phyloP scores from a whole-genome alignment of 2,797 vertebrate genomes.

The Mallotus villosus region DNA sequence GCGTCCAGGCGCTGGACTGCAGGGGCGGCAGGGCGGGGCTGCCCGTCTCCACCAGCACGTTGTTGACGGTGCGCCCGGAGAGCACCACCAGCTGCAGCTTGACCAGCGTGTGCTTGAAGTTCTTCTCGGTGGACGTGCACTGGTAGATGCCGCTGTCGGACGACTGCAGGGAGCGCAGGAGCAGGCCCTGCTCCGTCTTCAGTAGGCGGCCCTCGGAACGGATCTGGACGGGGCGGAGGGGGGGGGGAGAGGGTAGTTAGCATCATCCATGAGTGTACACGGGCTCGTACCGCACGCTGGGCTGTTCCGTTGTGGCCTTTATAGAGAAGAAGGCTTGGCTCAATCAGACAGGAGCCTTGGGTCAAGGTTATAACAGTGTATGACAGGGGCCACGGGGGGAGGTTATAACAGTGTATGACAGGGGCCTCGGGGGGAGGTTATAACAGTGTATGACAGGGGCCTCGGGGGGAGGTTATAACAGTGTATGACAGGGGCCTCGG shows the following conservation, averaged over 20 bases:
- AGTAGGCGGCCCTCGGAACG: conserved; percentile 88
- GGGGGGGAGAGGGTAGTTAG: background rate
- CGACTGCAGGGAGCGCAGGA: conserved; percentile 90
- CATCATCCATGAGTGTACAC: background rate
- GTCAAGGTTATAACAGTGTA: background rate
- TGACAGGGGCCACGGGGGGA: background rate
- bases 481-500: background rate
- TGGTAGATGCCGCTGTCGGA: conserved; percentile 90
- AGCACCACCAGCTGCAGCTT: conserved; percentile 93
- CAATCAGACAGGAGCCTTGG: background rate
- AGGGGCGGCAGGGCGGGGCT: conserved; percentile 63
- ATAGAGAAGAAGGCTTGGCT: background rate
- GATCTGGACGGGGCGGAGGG: conserved; percentile 59
- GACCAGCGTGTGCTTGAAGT: conserved; percentile 93
- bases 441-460: background rate
- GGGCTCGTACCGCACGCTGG: no score
- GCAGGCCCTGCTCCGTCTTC: conserved; percentile 91
- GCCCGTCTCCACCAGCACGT: conserved; percentile 75
- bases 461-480: background rate
- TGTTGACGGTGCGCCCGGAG: conserved; percentile 87
- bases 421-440: background rate
- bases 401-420: background rate
- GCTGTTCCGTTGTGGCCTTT: background rate
- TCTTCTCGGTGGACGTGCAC: conserved; percentile 97
- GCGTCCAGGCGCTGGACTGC: conserved; percentile 82